A percentile compares a stretch with the other conserved stretches of the same genome.
Conservation (phyloP, 2,113 vertebrate species). For the Progne subis region DNA sequence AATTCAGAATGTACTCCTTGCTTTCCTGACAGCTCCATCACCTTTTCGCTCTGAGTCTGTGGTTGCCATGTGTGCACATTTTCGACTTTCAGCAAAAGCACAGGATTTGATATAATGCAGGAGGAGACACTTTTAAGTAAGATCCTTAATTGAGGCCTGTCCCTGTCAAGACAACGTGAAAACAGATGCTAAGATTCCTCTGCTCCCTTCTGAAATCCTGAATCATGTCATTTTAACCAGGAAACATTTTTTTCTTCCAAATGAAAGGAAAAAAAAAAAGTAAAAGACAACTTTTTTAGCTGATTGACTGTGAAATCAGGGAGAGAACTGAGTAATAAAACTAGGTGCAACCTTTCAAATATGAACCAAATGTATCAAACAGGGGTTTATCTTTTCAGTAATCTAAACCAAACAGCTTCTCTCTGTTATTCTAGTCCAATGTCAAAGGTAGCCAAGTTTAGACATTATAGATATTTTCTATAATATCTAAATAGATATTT, state of each 20-base stretch:
- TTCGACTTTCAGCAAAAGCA: neutral
- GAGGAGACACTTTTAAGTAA: neutral
- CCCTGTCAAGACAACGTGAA: neutral
- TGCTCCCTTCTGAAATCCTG: neutral
- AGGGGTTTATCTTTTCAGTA: neutral
- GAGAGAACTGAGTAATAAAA: neutral
- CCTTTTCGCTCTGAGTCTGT: neutral
- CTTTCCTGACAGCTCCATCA: neutral
- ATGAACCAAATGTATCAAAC: neutral
- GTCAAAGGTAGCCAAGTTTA: neutral
- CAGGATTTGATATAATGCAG: neutral
- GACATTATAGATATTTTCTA: neutral
- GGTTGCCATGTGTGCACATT: neutral
- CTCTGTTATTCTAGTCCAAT: neutral
- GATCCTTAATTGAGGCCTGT: neutral
- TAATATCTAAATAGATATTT: no score
- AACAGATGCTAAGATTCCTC: neutral
- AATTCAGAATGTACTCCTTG: neutral
- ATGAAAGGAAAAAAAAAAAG: neutral
- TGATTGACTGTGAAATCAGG: neutral
- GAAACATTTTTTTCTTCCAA: neutral
- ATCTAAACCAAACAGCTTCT: neutral
- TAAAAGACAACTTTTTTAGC: neutral
- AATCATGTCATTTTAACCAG: neutral
- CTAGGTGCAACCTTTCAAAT: neutral